A percentile compares a stretch with the other conserved stretches of the same genome.
Conservation (phyloP, 2,113 vertebrate species). For the Coptodon bakossiorum region DNA sequence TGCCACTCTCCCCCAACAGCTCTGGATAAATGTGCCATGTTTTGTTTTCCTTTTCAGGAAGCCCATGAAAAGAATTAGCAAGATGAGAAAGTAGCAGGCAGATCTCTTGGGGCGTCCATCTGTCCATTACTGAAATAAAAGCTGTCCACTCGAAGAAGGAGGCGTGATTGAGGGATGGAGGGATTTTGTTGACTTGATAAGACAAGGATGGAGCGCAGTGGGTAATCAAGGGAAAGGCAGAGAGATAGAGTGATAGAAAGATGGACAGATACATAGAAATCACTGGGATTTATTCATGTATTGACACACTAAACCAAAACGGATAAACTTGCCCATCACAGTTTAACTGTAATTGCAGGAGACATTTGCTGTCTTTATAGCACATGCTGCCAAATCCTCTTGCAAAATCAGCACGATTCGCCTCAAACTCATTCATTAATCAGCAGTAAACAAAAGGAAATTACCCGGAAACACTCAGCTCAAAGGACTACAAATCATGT, state of each 20-base stretch:
- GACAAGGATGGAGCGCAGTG: not conserved
- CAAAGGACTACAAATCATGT: not conserved
- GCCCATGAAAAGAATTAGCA: constrained; percentile 53
- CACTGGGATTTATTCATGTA: not conserved
- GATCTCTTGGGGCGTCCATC: constrained; percentile 57
- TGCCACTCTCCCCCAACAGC: constrained; percentile 15
- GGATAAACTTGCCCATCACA: not conserved
- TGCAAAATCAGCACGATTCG: not conserved
- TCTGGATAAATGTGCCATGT: constrained; percentile 33
- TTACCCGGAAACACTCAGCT: not conserved
- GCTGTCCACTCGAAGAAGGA: not conserved
- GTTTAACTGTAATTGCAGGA: not conserved
- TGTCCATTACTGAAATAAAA: constrained; percentile 60
- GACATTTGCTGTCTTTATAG: not conserved
- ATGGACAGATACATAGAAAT: not conserved
- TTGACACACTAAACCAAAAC: not conserved
- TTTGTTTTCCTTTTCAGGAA: constrained; percentile 49
- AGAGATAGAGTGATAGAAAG: not conserved
- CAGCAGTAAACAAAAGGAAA: not conserved
- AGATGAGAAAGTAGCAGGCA: constrained; percentile 50
- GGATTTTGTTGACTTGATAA: not conserved
- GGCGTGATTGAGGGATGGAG: not conserved
- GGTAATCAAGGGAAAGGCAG: not conserved
- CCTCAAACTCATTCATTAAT: not conserved
- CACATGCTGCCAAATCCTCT: not conserved